These are phyloP conservation scores for Oegoconia quadripuncta DNA, from an alignment of 2,888 invertebrate species.

Conservation along the genomic window DNA sequence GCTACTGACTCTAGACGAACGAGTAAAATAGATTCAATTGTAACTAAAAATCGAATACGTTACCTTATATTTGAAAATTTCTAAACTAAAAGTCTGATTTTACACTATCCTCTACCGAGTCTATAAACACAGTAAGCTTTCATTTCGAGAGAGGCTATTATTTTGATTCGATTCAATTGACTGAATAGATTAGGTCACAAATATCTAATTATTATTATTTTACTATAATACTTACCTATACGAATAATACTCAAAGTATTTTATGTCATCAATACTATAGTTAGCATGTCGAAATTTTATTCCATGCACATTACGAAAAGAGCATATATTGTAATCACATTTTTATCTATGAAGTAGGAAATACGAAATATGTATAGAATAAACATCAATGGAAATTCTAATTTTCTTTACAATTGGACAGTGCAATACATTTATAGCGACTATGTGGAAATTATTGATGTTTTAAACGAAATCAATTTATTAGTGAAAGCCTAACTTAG, in stretches of 20 bases:
- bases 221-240: slow-evolving; percentile 49
- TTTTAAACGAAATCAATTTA: slow-evolving; percentile 25
- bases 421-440: slow-evolving; percentile 57
- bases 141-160: slow-evolving; percentile 72
- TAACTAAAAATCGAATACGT: slow-evolving; percentile 29
- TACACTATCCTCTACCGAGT: slow-evolving; percentile 28
- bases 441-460: slow-evolving; percentile 27
- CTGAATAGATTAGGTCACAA: slow-evolving; percentile 77
- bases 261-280: slow-evolving; percentile 25
- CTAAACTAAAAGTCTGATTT: slow-evolving; percentile 38
- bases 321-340: slow-evolving; percentile 25
- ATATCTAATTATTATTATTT: slow-evolving; percentile 50
- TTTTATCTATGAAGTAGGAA: slow-evolving; percentile 5
- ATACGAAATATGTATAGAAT: slow-evolving; percentile 3
- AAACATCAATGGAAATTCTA: slow-evolving; percentile 16
- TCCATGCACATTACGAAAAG: slow-evolving; percentile 30
- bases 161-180: slow-evolving; percentile 75
- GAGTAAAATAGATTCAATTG: slow-evolving; percentile 25
- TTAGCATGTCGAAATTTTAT: slow-evolving; percentile 36
- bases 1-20: slow-evolving; percentile 30
- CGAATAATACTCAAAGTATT: slow-evolving; percentile 61
- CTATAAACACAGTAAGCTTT: slow-evolving; percentile 45
- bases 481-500: slow-evolving; percentile 53
- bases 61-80: slow-evolving; percentile 22
- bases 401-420: slow-evolving; percentile 40